These are phyloP conservation scores for Kuschelorhynchus macadamiae DNA, from an alignment of 2,888 invertebrate genomes.

Conservation along the genomic window DNA sequence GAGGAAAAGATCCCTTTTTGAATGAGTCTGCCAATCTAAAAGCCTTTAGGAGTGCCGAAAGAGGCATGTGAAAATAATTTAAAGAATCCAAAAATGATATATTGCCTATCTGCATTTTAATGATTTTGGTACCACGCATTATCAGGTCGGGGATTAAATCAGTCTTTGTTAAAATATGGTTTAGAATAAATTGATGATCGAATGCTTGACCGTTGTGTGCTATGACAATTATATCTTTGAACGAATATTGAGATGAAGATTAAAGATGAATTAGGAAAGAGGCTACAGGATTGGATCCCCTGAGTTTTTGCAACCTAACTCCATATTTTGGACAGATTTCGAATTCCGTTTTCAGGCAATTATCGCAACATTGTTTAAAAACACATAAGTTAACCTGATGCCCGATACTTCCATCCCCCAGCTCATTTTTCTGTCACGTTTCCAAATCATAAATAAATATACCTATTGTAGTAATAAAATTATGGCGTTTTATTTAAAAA, in stretches of 20 bases:
- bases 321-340: too few relatives aligned
- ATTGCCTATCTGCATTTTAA: slow-evolving; percentile 9
- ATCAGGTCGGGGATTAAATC: slow-evolving; percentile 33
- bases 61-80: slow-evolving; percentile 40
- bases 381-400: background rate
- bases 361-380: background rate
- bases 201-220: slow-evolving; percentile 24
- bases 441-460: background rate
- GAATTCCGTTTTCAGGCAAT: background rate
- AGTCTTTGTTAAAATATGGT: slow-evolving; percentile 25
- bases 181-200: slow-evolving; percentile 20
- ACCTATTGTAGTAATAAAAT: too few relatives aligned
- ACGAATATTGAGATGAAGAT: background rate
- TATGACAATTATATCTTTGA: background rate
- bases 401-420: background rate
- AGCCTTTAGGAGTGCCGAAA: slow-evolving; percentile 38
- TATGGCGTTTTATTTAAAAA: too few relatives aligned
- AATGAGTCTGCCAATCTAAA: slow-evolving; percentile 40
- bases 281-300: too few relatives aligned
- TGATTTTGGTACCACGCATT: slow-evolving; percentile 43
- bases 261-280: background rate
- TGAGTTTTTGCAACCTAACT: too few relatives aligned
- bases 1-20: slow-evolving; percentile 54
- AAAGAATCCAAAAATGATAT: slow-evolving; percentile 55
- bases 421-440: background rate